Base-by-base conservation (phyloP, 2,797 vertebrate genomes). In the Coccyzus lansbergi region DNA sequence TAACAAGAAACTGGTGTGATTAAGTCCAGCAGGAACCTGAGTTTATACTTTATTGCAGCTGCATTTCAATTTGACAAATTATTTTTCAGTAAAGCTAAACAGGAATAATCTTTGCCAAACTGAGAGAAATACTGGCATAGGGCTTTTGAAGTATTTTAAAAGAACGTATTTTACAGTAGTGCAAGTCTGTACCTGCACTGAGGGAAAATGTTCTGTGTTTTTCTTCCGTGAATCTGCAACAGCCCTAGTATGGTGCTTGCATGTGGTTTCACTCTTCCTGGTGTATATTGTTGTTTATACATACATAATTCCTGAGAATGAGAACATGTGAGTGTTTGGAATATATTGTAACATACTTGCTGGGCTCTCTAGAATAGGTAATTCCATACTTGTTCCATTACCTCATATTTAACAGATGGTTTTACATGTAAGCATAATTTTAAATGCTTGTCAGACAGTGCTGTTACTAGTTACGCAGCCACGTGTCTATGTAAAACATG, bases 1-100 rank as follows among this genome's bases (percentile, higher is more conserved):
- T 51, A 74, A 79, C 34, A 56, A 4, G 10, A 28, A 88, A 79
- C 26, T 82, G 36, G 55, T 78, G 65, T 82, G 52, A 69, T 88
- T 53, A 58, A 75, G 42, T 17, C 71, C 62, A 53, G 79, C 53
- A 68, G 52, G 77, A 83, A 56, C 40, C 49, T 40, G 56, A 89
- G 31, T 92, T 92, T 53, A 51, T 72, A 55, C 24, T 69, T 82
- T 44, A 91, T 72, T 94, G 72, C 72, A 55, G 20, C 52, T 87
- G 38, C 58, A 40, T 92, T 95, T 92, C 83, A 65, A 4, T 83
- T 68, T 88, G 62, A 59, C 51, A 44, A 94, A 77, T 78, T 42
- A 75, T 59, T 85, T 94, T 86, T 86, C 25, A 44, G 90, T 82
- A 64, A 85, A 85, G 36, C 60, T 68, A 68, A 91, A 75, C n/a